phyloP scores from a whole-genome alignment of 1,140 invertebrate species.

The Popillia japonica region DNA sequence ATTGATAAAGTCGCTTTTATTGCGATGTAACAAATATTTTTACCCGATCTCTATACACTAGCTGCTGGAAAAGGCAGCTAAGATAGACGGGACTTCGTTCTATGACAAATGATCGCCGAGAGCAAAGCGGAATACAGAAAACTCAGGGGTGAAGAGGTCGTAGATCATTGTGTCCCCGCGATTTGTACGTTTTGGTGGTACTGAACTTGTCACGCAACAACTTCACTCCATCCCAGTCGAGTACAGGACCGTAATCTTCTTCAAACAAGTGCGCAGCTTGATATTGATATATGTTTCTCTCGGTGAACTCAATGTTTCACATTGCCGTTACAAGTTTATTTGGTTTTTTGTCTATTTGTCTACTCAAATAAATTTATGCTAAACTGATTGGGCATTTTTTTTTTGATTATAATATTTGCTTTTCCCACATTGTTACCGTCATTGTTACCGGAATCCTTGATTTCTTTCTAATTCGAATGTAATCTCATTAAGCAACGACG shows the following conservation, averaged over 20 bases:
- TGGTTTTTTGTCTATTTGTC: too few species aligned
- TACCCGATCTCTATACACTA: too few species aligned
- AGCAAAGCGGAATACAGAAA: constrained; percentile 36
- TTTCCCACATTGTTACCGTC: too few species aligned
- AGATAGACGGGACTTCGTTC: neutral
- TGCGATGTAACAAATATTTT: neutral
- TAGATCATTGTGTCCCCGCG: constrained; percentile 50
- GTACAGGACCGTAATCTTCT: constrained; percentile 24
- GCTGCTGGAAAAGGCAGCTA: neutral
- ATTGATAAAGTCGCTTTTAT: too few species aligned
- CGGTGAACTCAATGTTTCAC: too few species aligned
- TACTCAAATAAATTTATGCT: too few species aligned
- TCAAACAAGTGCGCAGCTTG: neutral
- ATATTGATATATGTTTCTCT: neutral
- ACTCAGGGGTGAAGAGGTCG: constrained; percentile 47
- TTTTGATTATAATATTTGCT: too few species aligned
- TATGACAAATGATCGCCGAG: constrained; percentile 42
- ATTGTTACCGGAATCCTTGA: too few species aligned
- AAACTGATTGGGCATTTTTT: too few species aligned
- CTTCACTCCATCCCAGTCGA: constrained; percentile 39
- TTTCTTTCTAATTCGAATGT: too few species aligned
- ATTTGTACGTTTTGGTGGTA: constrained; percentile 50
- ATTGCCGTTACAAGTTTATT: too few species aligned
- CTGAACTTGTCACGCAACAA: constrained; percentile 47
- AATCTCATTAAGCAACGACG: too few species aligned